Base-by-base conservation (phyloP, 2,888 invertebrate species). In the Ptychoptera contaminata region DNA sequence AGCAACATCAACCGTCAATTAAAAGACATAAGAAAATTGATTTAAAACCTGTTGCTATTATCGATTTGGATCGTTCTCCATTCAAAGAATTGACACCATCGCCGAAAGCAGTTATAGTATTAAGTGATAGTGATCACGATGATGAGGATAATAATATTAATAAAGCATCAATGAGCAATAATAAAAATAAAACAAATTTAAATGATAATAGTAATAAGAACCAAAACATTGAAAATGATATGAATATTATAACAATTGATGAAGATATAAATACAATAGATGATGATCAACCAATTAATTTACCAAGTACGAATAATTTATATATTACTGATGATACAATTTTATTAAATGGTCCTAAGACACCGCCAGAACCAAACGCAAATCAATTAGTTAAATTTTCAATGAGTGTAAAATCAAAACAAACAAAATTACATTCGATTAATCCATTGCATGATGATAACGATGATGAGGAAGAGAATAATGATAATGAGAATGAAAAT, bases 1-100 rank as follows among this genome's bases (percentile, higher is more conserved):
- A 32, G 9, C 32, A 32, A 9, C 32, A 32, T 11, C n/a, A 11
- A 32, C 8, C 32, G n/a, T 11, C 32, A 32, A 32, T 32, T 11
- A 67, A 69, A 6, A 68, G 68, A 8, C 73, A 73, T 44, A 71
- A 76, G 45, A 84, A 66, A 47, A 48, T 59, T 8, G 64, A 66
- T 44, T 56, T 61, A 0, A 66, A 82, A 60, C 86, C 87, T 2
- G 80, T 86, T 8, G 87, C 86, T 15, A 83, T 87, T 46, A 87
- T 88, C 53, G 87, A 87, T 67, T 68, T 87, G 51, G 86, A 85
- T 57, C 76, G 82, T 51, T 86, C 86, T 46, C 88, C 87, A 8
- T 86, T 86, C 67, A 77, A 82, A 56, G 85, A 86, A 59, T 73
- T 85, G 48, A 79, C 80, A 11, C 83, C 84, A 8, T 82, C 84